A percentile compares a stretch with the other conserved stretches of the same genome.
Evolutionary conservation across 2,113 vertebrate species (phyloP).

Genomic region (Protomyctophum bolini): DNA sequence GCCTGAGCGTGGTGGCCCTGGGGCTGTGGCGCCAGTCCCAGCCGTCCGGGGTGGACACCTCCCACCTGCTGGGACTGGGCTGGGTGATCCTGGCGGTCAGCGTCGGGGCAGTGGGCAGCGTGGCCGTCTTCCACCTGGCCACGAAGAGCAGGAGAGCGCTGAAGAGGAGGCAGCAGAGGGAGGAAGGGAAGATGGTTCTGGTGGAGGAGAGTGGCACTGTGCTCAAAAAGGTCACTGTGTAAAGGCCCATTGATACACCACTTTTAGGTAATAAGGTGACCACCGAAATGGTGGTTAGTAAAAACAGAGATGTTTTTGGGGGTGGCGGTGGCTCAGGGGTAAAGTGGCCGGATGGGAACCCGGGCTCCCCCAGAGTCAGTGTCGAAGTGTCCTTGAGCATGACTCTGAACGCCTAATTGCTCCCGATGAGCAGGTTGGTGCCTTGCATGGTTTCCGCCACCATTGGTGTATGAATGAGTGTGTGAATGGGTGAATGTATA

Average conservation of each 20-base stretch:
- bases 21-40: constrained; percentile 72
- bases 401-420: too few species aligned
- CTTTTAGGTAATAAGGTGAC: too few species aligned
- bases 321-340: too few species aligned
- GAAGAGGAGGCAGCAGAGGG: constrained; percentile 31
- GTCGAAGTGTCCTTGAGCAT: too few species aligned
- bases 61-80: constrained; percentile 71
- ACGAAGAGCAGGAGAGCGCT: constrained; percentile 55
- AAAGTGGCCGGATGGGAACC: too few species aligned
- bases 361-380: too few species aligned
- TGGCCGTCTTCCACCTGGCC: constrained; percentile 50
- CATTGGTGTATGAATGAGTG: too few species aligned
- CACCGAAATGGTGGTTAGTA: background rate
- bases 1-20: constrained; percentile 72
- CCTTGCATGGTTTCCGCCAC: too few species aligned
- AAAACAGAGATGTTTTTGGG: background rate
- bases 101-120: constrained; percentile 47
- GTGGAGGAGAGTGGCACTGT: constrained; percentile 60
- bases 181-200: constrained; percentile 74
- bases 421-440: too few species aligned
- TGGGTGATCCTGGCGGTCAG: constrained; percentile 70
- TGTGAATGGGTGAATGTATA: too few species aligned
- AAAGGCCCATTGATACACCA: constrained; percentile 2
- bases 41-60: constrained; percentile 24
- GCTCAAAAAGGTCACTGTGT: constrained; percentile 79